Conservation (phyloP, 2,888 invertebrate genomes). For the Aelia acuminata region DNA sequence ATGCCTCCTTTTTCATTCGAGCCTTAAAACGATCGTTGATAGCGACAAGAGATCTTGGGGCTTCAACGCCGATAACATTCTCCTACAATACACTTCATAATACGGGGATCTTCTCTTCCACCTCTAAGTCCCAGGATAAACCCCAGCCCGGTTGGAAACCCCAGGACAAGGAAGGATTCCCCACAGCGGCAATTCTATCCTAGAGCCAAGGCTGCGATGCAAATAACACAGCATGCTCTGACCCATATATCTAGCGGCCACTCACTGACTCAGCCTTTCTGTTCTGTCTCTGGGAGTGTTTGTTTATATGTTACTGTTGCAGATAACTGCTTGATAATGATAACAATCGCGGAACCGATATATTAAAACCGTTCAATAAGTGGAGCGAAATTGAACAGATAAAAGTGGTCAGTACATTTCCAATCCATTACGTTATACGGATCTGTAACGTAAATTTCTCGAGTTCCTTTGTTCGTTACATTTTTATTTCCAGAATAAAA, state of each 20-base stretch:
- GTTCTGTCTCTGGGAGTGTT: background rate
- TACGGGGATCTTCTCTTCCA: background rate
- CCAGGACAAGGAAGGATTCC: background rate
- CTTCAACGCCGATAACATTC: background rate
- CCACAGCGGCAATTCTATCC: background rate
- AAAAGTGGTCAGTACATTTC: background rate
- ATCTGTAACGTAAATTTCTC: no score
- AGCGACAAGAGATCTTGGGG: background rate
- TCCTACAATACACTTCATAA: no score
- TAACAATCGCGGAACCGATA: background rate
- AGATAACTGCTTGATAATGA: background rate
- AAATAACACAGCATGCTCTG: constrained; percentile 37
- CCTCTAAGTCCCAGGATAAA: background rate
- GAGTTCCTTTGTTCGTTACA: background rate
- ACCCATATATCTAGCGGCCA: constrained; percentile 33
- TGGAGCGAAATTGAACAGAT: background rate
- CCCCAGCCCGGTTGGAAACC: background rate
- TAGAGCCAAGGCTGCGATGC: constrained; percentile 33
- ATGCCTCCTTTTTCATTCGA: background rate
- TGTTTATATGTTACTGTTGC: constrained; percentile 24
- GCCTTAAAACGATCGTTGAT: background rate
- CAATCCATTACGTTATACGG: no score
- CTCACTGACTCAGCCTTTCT: constrained; percentile 18
- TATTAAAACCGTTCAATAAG: background rate
- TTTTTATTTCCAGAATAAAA: background rate